phyloP scores from a whole-genome alignment of 2,888 invertebrate species.

The Liopterus haemorrhoidalis region DNA sequence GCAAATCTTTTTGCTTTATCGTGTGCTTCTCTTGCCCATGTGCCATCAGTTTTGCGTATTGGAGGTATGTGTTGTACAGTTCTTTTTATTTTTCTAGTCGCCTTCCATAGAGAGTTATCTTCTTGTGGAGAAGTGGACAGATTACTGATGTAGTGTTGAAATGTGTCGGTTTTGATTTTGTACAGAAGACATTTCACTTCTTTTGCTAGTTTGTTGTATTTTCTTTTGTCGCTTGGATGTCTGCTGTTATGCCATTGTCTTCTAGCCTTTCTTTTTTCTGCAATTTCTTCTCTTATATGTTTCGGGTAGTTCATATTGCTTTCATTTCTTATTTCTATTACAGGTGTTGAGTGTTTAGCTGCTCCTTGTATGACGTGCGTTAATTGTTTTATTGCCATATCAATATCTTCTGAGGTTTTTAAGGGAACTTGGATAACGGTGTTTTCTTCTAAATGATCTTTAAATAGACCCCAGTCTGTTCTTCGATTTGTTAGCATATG shows the following conservation, averaged over 20 bases:
- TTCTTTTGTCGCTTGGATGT: constrained; percentile 5
- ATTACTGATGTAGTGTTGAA: constrained; percentile 4
- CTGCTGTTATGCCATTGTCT: constrained; percentile 5
- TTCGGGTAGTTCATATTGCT: constrained; percentile 3
- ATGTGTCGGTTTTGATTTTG: constrained; percentile 5
- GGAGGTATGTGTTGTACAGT: constrained; percentile 19
- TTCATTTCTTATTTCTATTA: not conserved
- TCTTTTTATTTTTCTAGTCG: constrained; percentile 24
- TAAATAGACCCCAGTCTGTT: no score
- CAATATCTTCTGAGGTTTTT: constrained; percentile 3
- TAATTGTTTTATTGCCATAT: not conserved
- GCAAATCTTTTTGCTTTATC: constrained; percentile 29
- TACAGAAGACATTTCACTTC: constrained; percentile 1
- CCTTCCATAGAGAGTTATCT: constrained; percentile 29
- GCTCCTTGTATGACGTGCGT: not conserved
- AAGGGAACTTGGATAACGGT: constrained; percentile 6
- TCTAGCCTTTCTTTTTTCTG: constrained; percentile 9
- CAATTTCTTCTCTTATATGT: constrained; percentile 6
- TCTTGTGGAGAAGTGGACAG: constrained; percentile 5
- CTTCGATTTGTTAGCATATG: no score
- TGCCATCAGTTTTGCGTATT: constrained; percentile 18
- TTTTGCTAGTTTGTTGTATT: constrained; percentile 2
- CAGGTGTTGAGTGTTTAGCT: not conserved
- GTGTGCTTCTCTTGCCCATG: constrained; percentile 23
- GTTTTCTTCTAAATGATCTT: no score